These are phyloP conservation scores for Drosophila meridiana DNA, from an alignment of 2,888 invertebrate genomes.

Conservation along the genomic window DNA sequence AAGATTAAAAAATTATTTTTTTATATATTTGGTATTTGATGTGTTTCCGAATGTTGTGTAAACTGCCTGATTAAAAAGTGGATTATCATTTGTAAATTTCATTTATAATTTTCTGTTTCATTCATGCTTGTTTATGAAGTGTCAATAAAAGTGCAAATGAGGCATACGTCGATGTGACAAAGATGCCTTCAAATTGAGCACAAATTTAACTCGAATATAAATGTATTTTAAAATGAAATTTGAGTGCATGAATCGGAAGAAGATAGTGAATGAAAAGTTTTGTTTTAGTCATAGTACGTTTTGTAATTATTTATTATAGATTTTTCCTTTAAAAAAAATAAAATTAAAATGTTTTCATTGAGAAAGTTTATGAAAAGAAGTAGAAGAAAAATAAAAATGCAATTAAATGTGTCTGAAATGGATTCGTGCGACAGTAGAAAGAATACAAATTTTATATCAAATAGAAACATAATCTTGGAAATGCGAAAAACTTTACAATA, in stretches of 20 bases:
- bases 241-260: neutral
- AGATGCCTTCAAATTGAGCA: constrained; percentile 33
- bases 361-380: too few species aligned
- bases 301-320: neutral
- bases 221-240: constrained; percentile 7
- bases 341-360: neutral
- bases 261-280: neutral
- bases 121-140: constrained; percentile 23
- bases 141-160: constrained; percentile 36
- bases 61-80: constrained; percentile 30
- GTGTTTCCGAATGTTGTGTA: constrained; percentile 57
- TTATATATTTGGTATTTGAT: constrained; percentile 23
- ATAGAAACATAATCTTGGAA: neutral
- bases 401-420: neutral
- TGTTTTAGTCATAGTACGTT: neutral
- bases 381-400: neutral
- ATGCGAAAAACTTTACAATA: neutral
- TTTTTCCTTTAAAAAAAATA: neutral
- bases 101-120: neutral
- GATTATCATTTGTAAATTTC: neutral
- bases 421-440: neutral
- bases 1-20: constrained; percentile 23
- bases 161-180: constrained; percentile 46
- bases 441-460: neutral
- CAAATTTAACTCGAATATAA: neutral